Percentiles rank a stretch among this genome's conserved stretches.
phyloP scores from a whole-genome alignment of 2,797 vertebrate genomes.

The Acanthurus lineatus region DNA sequence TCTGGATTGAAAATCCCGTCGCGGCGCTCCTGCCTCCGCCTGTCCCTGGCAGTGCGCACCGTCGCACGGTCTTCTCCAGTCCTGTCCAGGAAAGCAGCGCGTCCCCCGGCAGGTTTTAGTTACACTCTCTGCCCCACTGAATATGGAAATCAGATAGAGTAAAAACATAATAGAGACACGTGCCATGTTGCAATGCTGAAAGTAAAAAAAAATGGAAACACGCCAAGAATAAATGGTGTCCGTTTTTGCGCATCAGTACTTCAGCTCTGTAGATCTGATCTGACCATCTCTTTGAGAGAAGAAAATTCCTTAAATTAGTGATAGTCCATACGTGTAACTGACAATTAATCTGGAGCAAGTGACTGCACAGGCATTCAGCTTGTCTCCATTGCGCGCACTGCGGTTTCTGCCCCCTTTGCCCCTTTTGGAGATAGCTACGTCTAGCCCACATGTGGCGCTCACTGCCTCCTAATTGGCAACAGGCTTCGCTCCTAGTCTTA shows the following conservation, averaged over 20 bases:
- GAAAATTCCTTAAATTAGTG: neutral
- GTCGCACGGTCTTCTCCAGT: constrained; percentile 76
- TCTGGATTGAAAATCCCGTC: constrained; percentile 54
- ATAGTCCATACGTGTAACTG: neutral
- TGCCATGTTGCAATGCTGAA: constrained; percentile 68
- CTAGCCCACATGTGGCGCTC: constrained; percentile 87
- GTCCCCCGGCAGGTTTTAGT: constrained; percentile 80
- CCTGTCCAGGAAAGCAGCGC: constrained; percentile 72
- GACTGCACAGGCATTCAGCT: constrained; percentile 30
- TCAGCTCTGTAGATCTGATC: constrained; percentile 25
- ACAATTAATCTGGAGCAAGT: constrained; percentile 16
- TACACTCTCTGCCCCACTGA: constrained; percentile 39
- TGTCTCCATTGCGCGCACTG: constrained; percentile 55
- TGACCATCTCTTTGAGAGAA: constrained; percentile 32
- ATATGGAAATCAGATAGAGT: constrained; percentile 47
- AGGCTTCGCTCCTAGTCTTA: constrained; percentile 87
- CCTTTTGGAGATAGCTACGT: constrained; percentile 69
- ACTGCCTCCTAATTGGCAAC: constrained; percentile 89
- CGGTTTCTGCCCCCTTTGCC: constrained; percentile 71
- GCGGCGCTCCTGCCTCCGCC: constrained; percentile 51
- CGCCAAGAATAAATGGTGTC: constrained; percentile 23
- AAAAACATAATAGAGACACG: constrained; percentile 49
- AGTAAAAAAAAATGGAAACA: constrained; percentile 21
- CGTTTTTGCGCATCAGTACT: constrained; percentile 26
- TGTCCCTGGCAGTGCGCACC: constrained; percentile 80